These are phyloP conservation scores for Tholera decimalis DNA, from an alignment of 2,888 invertebrate species.

Conservation along the genomic window DNA sequence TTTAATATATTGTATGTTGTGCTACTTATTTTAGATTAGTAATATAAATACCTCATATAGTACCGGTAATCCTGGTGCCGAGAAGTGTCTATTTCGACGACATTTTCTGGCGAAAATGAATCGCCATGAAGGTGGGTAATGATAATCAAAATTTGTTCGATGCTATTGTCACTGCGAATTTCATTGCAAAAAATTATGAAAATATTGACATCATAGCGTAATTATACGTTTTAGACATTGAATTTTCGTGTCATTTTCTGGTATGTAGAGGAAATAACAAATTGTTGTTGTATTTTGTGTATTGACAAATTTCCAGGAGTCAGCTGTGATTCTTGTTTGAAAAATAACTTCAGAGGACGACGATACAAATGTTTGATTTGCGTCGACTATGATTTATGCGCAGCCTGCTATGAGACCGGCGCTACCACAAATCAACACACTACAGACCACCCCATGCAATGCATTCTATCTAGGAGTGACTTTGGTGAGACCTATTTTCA, in stretches of 20 bases:
- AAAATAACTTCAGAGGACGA: conserved; percentile 99
- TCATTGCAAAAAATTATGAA: conserved; percentile 77
- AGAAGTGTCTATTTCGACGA: conserved; percentile 86
- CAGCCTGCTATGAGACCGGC: conserved; percentile 98
- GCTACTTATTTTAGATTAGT: conserved; percentile 90
- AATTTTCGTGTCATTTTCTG: conserved; percentile 54
- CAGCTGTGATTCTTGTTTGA: conserved; percentile 99
- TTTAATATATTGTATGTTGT: conserved; percentile 92
- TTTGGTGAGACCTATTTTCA: conserved; percentile 93
- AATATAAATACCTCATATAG: conserved; percentile 89
- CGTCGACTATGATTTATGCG: conserved; percentile 99
- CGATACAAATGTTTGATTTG: conserved; percentile 99
- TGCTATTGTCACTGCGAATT: conserved; percentile 88
- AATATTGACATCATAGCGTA: conserved; percentile 65
- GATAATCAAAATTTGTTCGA: conserved; percentile 91
- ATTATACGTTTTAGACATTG: conserved; percentile 59
- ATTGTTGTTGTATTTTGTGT: conserved; percentile 76
- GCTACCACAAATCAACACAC: conserved; percentile 98
- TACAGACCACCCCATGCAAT: conserved; percentile 99
- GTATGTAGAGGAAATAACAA: conserved; percentile 59
- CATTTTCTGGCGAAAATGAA: conserved; percentile 94
- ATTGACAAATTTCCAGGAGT: conserved; percentile 95
- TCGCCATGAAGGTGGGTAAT: conserved; percentile 98
- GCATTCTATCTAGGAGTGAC: conserved; percentile 98
- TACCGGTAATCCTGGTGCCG: conserved; percentile 88